Percentiles rank a stretch among this genome's conserved stretches.
These are phyloP conservation scores for Beris chalybata DNA, from an alignment of 2,888 invertebrate species.

Conservation along the genomic window DNA sequence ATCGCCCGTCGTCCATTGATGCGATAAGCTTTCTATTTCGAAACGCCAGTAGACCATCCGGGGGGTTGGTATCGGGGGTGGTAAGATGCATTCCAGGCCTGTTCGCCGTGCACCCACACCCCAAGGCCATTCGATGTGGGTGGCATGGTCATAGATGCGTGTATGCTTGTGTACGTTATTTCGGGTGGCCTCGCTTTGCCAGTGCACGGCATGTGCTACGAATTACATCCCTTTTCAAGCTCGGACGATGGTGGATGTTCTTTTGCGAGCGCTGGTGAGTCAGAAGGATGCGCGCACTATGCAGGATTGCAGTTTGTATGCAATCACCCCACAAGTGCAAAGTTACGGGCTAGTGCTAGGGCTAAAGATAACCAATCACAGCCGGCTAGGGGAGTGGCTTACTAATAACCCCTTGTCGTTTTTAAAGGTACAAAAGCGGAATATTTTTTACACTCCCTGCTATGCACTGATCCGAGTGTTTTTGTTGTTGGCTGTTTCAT, in stretches of 20 bases:
- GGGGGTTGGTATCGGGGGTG: neutral
- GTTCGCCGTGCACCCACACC: slow-evolving; percentile 3
- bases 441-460: neutral
- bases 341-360: slow-evolving; percentile 24
- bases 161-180: no score
- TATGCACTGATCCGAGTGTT: slow-evolving; percentile 6
- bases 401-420: slow-evolving; percentile 34
- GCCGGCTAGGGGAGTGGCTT: slow-evolving; percentile 38
- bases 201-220: neutral
- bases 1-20: slow-evolving; percentile 37
- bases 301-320: slow-evolving; percentile 21
- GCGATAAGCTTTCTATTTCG: slow-evolving; percentile 36
- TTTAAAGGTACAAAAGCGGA: slow-evolving; percentile 17
- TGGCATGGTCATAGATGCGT: no score
- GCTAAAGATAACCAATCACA: slow-evolving; percentile 38
- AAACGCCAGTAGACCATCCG: neutral
- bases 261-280: slow-evolving; percentile 11
- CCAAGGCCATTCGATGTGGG: no score
- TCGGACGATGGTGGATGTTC: slow-evolving; percentile 20
- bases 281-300: slow-evolving; percentile 27
- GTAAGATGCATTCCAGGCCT: slow-evolving; percentile 15
- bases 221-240: slow-evolving; percentile 19
- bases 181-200: no score
- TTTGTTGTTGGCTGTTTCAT: slow-evolving; percentile 16
- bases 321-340: slow-evolving; percentile 20